Evolutionary conservation across 1,140 invertebrate species (phyloP), one percentile per base, ranked within the genome.

Genomic region (Drosophila novamexicana): DNA sequence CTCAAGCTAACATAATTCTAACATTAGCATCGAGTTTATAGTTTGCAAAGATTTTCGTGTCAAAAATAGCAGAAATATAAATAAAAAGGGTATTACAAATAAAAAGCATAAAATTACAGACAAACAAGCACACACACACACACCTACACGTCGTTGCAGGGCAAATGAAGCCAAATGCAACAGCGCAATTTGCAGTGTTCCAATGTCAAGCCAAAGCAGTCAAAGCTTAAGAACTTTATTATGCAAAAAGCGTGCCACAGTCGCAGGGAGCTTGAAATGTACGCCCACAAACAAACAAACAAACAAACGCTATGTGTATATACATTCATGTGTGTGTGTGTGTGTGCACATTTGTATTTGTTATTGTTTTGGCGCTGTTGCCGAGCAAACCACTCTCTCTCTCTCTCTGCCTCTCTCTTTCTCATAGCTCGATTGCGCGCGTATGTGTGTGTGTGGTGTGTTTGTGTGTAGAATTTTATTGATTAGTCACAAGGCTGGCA

Each of bases 401-500:
- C 37, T 36, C 9, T 12, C 36, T 34, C 45, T 18, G 18, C 18
- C 34, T 53, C 45, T 76, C 59, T 68, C 45, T 47, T 42, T 34
- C 44, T 68, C 37, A 10, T 39, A 45, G 40, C 12, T 67, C 63
- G 66, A 68, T 59, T 70, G 53, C 56, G 47, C 45, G 32, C 39
- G 50, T 49, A 40, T n/a, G 34, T 62, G 34, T 57, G 54, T 12
- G 9, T 18, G 18, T 18, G 3, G 10, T 58, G 63, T 66, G 78
- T 54, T 59, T 71, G 49, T 14, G 59, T 71, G 56, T 71, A 89
- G 77, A 89, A 81, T 70, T 84, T 89, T 89, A 89, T 89, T 84
- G 84, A 89, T 89, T 89, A 89, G 84, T 89, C 84, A 89, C 84
- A 89, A 89, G 85, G 84, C 80, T 88, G 62, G 62, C 52, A 61